Conservation (phyloP, 2,888 invertebrate genomes). For the Sinohyriopsis cumingii region DNA sequence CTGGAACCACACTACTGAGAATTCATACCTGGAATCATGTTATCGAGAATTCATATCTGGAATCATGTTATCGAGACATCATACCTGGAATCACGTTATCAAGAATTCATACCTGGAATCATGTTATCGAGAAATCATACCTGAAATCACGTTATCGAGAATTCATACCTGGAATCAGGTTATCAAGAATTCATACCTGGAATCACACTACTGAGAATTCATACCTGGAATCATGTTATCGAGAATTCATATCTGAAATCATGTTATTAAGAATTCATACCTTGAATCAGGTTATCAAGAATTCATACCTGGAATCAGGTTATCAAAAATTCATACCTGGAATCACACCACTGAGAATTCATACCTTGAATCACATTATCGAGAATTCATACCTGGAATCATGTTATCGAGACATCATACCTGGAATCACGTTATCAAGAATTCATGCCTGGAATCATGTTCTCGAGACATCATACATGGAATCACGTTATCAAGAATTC, state of each 20-base stretch:
- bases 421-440: slow-evolving; percentile 70
- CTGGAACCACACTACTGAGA: not conserved
- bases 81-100: not conserved
- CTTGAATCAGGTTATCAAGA: no score
- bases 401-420: slow-evolving; percentile 51
- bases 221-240: no score
- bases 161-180: not conserved
- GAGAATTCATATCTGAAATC: slow-evolving; percentile 62
- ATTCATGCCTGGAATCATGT: no score
- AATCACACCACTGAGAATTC: slow-evolving; percentile 67
- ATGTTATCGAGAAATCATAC: slow-evolving; percentile 66
- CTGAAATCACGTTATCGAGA: not conserved
- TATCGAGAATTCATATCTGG: slow-evolving; percentile 57
- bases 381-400: not conserved
- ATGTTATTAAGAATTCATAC: slow-evolving; percentile 65
- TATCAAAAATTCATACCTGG: slow-evolving; percentile 44
- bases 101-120: slow-evolving; percentile 51
- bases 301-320: not conserved
- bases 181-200: slow-evolving; percentile 45
- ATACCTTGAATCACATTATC: not conserved
- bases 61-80: no score
- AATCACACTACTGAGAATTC: slow-evolving; percentile 32
- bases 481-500: not conserved
- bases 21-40: slow-evolving; percentile 52
- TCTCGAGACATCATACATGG: not conserved